Evolutionary conservation across 2,888 invertebrate genomes (phyloP), one percentile per base, ranked within the genome.

Genomic region (Drosophila austrosaltans): DNA sequence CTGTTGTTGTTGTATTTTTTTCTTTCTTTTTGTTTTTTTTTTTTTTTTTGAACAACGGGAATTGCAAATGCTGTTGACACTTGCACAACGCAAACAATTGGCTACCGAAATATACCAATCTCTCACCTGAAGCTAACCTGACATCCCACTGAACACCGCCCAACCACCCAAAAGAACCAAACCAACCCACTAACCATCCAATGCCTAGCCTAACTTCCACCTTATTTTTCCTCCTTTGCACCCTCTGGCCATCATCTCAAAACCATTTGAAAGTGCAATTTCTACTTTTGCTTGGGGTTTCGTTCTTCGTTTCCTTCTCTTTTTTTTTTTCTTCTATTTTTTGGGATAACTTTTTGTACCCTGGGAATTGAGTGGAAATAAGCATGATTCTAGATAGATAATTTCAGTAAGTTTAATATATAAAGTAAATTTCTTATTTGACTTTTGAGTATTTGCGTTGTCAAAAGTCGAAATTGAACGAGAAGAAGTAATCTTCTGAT

Each of bases 41-140:
- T 3, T 12, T 20, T 44, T 44, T 20, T 22, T 79, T 82, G 70
- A 82, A 85, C 83, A 48, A 48, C 48, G 48, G 78, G 87, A 87
- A 81, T 85, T 78, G 81, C 79, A 87, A 85, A 82, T 87, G 79
- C 76, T 85, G 87, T 87, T 85, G 87, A 85, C 85, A 87, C 81
- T 87, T 82, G 82, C 82, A 84, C 84, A 87, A 74, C 74, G 75
- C 85, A 82, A 84, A 84, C 85, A 84, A 84, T 87, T 87, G 82
- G 69, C 77, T 69, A 59, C 25, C 40, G 70, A 62, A 78, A 79
- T 77, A 72, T 72, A 70, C 69, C 70, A 68, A 69, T 69, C 76
- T 65, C 68, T 73, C 72, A 48, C 48, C 48, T 48, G 48, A 48
- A 48, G 48, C 48, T 48, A 48, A 48, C 48, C 67, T 16, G 42